phyloP scores from a whole-genome alignment of 2,888 invertebrate genomes.

The Parelbella ahira region DNA sequence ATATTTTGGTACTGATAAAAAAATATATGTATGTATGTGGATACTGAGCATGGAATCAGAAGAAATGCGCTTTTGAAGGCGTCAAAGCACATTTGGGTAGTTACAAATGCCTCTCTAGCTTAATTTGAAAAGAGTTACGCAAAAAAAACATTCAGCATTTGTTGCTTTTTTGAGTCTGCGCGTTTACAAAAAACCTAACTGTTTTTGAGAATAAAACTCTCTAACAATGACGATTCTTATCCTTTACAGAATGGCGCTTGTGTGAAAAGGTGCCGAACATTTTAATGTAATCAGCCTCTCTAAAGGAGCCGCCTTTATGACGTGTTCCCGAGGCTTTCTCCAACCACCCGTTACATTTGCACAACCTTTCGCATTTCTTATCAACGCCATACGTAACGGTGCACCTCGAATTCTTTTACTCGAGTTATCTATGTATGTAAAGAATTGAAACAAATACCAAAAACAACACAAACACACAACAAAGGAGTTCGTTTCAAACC shows the following conservation, averaged over 20 bases:
- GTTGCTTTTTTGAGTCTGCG: no score
- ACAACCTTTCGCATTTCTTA: conserved; percentile 52
- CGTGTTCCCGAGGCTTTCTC: conserved; percentile 44
- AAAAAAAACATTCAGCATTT: conserved; percentile 10
- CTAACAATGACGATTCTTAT: conserved; percentile 44
- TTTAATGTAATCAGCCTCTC: conserved; percentile 62
- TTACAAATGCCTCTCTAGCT: not conserved
- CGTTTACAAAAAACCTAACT: conserved; percentile 47
- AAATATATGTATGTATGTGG: no score
- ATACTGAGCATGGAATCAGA: no score
- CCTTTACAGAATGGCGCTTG: conserved; percentile 49
- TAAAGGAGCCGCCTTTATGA: conserved; percentile 60
- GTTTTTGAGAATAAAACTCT: conserved; percentile 67
- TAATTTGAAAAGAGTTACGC: conserved; percentile 27
- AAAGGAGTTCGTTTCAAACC: conserved; percentile 7
- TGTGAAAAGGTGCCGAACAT: conserved; percentile 57
- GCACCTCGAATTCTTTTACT: no score
- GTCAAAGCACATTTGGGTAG: not conserved
- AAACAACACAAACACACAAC: conserved; percentile 33
- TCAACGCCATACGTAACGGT: conserved; percentile 49
- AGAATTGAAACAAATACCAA: conserved; percentile 34
- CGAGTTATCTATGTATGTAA: conserved; percentile 28
- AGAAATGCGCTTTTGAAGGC: no score
- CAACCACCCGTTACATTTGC: conserved; percentile 56
- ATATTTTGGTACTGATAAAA: no score